Base-by-base conservation (phyloP, 2,113 vertebrate species). In the Pyxicephalus adspersus region DNA sequence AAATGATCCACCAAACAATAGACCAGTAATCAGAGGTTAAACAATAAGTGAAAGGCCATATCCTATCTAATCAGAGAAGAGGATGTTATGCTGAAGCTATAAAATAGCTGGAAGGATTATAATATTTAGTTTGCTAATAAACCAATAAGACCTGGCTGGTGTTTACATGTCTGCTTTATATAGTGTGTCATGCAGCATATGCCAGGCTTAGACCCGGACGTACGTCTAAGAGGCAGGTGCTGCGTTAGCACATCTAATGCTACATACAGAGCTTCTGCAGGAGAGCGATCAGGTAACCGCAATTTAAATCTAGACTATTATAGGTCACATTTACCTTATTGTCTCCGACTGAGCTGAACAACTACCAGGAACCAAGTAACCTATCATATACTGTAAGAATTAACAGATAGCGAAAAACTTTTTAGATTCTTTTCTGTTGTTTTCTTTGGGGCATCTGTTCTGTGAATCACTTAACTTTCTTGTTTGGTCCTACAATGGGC, bases 61-160 rank as follows among this genome's bases (percentile, higher is more conserved):
- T 25, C 9, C 58, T 17, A 15, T 4, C 29, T 38, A 38, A 74
- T 25, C 54, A 58, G 54, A 23, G 71, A 54, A 20, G 3, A 58
- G 71, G 68, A 60, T 38, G 71, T 29, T 60, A 58, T 17, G 15
- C 31, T 75, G 50, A 52, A n/a, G 60, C 58, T 51, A 81, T 81
- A 74, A 81, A 81, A 73, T 20, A 80, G n/a, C 58, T 22, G 26
- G 9, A 55, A 58, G 60, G 60, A 28, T 81, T 64, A 63, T 54
- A 64, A 38, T 81, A 54, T 81, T 81, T 81, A 65, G n/a, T 65
- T 81, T 64, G 79, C 25, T 81, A 80, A 81, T 81, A 65, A 71
- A 28, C 20, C 13, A 51, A 68, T 3, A 64, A 66, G 64, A 78
- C 52, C 11, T 50, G 26, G 57, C 78, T 72, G 78, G n/a, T 72